These are phyloP conservation scores for Pentamera pediparva DNA, from an alignment of 53 echinoderm and acorn worm species.

Conservation along the genomic window DNA sequence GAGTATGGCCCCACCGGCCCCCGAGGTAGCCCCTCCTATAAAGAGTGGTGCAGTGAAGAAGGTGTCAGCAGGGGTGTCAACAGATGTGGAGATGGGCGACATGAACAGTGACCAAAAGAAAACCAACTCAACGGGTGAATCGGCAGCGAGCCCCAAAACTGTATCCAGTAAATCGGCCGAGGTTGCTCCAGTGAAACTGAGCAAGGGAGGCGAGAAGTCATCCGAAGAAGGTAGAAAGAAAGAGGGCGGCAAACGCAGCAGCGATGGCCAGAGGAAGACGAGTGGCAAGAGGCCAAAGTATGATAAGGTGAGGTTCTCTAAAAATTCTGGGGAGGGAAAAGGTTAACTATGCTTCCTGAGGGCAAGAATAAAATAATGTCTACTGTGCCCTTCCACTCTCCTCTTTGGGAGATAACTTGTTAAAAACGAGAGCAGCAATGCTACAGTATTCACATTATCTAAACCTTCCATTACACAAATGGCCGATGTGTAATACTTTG, in stretches of 20 bases:
- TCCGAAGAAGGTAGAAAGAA: slow-evolving; percentile 51
- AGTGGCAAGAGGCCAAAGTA: slow-evolving; percentile 80
- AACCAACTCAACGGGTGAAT: not conserved
- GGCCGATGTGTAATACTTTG: no score
- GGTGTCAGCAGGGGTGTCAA: not conserved
- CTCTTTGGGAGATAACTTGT: no score
- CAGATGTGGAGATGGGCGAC: not conserved
- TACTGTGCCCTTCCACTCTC: no score
- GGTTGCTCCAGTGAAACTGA: slow-evolving; percentile 8
- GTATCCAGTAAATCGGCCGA: slow-evolving; percentile 1
- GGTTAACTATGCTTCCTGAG: no score
- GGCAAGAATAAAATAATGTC: no score
- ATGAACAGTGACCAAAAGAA: not conserved
- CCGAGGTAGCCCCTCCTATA: not conserved
- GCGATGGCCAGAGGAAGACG: slow-evolving; percentile 52
- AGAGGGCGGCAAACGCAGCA: slow-evolving; percentile 43
- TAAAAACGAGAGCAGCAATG: no score
- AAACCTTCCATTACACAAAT: no score
- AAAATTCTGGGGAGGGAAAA: not conserved
- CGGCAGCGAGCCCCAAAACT: not conserved
- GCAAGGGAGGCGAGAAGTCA: slow-evolving; percentile 48
- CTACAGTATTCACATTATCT: no score
- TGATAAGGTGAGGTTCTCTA: slow-evolving; percentile 92
- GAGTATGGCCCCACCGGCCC: not conserved
- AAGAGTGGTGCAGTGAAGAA: not conserved